These are phyloP conservation scores for Hyposoter didymator DNA, from an alignment of 2,888 invertebrate species.

Conservation along the genomic window DNA sequence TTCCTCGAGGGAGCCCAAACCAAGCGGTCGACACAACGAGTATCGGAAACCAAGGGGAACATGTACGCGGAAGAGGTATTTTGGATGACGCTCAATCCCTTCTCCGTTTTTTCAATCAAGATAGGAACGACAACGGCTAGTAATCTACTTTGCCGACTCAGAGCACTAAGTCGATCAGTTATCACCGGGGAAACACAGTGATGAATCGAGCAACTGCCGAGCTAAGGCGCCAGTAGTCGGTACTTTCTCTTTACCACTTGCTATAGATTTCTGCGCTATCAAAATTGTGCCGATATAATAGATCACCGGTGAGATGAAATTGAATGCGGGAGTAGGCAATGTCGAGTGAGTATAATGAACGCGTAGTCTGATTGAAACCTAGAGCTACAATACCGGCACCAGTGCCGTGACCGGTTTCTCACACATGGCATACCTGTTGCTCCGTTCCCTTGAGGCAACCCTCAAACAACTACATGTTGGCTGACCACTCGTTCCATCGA, in stretches of 20 bases:
- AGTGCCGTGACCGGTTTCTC: slow-evolving; percentile 61
- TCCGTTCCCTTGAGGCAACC: slow-evolving; percentile 58
- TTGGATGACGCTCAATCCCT: slow-evolving; percentile 25
- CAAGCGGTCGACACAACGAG: slow-evolving; percentile 68
- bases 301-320: not conserved
- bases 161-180: slow-evolving; percentile 10
- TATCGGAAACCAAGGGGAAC: slow-evolving; percentile 64
- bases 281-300: slow-evolving; percentile 43
- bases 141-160: slow-evolving; percentile 31
- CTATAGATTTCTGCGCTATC: slow-evolving; percentile 35
- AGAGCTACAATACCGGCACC: not conserved
- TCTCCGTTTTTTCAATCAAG: slow-evolving; percentile 1
- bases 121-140: not conserved
- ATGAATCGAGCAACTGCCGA: slow-evolving; percentile 18
- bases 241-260: slow-evolving; percentile 10
- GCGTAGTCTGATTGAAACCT: not conserved
- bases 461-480: slow-evolving; percentile 21
- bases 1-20: slow-evolving; percentile 37
- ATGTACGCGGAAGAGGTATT: slow-evolving; percentile 63
- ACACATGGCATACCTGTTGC: slow-evolving; percentile 52
- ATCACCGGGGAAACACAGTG: not conserved
- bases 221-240: slow-evolving; percentile 60
- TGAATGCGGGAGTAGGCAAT: not conserved
- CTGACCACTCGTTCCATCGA: slow-evolving; percentile 32
- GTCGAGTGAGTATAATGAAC: not conserved